Conservation (phyloP, 2,888 invertebrate species). For the Sminthurinus aureus region DNA sequence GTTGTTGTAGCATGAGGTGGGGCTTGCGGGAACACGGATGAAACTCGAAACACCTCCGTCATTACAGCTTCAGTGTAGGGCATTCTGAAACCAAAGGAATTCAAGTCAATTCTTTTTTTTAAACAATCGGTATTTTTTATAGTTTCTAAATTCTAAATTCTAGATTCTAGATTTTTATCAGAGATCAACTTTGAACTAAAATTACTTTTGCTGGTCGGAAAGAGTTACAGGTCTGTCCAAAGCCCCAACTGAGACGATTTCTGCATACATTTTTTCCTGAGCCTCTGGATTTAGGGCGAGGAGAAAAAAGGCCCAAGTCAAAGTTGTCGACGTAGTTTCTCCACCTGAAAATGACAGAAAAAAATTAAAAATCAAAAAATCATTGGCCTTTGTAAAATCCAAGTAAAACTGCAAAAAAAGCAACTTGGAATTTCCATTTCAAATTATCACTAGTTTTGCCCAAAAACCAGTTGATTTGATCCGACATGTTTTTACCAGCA, state of each 20-base stretch:
- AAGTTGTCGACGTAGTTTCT: conserved; percentile 36
- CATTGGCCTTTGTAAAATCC: background rate
- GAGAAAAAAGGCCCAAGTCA: conserved; percentile 48
- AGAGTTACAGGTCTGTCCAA: background rate
- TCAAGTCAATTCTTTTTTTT: background rate
- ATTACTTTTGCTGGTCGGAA: background rate
- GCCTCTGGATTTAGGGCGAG: conserved; percentile 23
- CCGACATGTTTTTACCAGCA: background rate
- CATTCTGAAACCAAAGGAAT: background rate
- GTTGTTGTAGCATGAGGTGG: background rate
- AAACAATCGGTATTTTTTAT: background rate
- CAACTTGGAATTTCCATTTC: background rate
- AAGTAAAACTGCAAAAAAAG: background rate
- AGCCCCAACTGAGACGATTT: conserved; percentile 30
- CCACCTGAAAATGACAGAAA: too few species aligned
- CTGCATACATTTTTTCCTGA: conserved; percentile 49
- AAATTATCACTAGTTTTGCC: background rate
- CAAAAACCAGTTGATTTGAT: background rate
- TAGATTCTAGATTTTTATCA: background rate
- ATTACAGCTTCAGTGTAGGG: background rate
- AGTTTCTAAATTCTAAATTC: too few species aligned
- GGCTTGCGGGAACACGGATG: background rate
- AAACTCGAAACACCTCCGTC: background rate
- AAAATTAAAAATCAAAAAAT: background rate
- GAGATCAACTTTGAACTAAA: background rate